These are phyloP conservation scores for Dromiciops gliroides DNA, from an alignment of 2,113 vertebrate genomes.

Conservation along the genomic window DNA sequence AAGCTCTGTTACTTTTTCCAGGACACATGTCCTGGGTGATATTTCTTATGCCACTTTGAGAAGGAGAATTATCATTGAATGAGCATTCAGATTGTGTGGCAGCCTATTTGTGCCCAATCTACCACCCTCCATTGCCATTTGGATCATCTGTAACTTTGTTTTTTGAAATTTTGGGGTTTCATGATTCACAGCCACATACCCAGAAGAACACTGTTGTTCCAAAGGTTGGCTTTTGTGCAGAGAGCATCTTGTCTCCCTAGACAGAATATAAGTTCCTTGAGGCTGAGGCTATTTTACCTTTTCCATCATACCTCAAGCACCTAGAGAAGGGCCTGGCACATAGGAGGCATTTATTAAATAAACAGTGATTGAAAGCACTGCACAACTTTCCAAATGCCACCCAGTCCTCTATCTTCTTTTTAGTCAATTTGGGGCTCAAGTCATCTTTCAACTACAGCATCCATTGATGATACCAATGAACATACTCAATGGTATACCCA, in stretches of 20 bases:
- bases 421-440: neutral
- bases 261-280: neutral
- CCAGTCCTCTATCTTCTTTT: neutral
- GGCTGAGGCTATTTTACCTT: neutral
- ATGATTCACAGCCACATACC: neutral
- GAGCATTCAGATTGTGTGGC: neutral
- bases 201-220: neutral
- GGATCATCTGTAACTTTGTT: neutral
- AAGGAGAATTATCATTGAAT: neutral
- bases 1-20: neutral
- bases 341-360: neutral
- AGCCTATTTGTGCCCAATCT: neutral
- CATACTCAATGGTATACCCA: neutral
- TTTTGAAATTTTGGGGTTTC: neutral
- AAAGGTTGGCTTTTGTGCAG: neutral
- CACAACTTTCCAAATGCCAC: neutral
- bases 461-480: neutral
- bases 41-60: neutral
- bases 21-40: neutral
- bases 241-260: neutral
- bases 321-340: neutral
- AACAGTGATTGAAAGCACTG: neutral
- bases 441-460: neutral
- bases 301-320: neutral
- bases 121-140: neutral